A percentile compares a stretch with the other conserved stretches of the same genome.
Conservation (phyloP, 2,888 invertebrate genomes). For the Punctoribates punctum region DNA sequence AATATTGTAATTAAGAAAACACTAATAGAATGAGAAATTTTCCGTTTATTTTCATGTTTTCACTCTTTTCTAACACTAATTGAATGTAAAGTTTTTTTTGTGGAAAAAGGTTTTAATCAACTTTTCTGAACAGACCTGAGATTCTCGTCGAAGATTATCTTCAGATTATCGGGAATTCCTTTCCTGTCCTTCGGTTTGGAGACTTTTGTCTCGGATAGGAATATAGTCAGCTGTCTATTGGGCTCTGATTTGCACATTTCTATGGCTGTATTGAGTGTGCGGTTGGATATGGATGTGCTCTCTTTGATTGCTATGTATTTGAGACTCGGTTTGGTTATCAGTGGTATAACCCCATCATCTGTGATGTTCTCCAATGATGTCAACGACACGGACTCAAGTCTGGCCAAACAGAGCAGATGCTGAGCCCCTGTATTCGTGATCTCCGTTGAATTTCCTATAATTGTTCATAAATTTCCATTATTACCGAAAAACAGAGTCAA, state of each 20-base stretch:
- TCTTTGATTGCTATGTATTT: background rate
- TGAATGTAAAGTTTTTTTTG: too few species aligned
- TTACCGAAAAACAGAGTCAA: too few species aligned
- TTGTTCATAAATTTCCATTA: background rate
- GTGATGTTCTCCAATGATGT: conserved; percentile 3
- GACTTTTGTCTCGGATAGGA: background rate
- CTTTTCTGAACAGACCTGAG: background rate
- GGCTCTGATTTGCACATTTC: background rate
- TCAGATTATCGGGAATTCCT: background rate
- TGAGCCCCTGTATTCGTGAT: conserved; percentile 11
- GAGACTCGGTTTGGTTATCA: background rate
- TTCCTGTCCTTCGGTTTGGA: background rate
- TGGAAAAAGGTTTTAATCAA: too few species aligned
- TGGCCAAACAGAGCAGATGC: background rate
- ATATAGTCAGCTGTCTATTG: background rate
- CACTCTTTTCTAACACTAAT: too few species aligned
- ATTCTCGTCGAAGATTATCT: conserved; percentile 3
- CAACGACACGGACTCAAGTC: conserved; percentile 10
- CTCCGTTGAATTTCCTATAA: background rate
- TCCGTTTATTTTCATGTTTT: too few species aligned
- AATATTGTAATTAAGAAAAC: too few species aligned
- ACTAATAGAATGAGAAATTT: too few species aligned
- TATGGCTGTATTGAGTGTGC: background rate
- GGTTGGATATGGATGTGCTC: background rate
- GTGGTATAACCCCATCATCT: conserved; percentile 2